Conservation (phyloP, 2,797 vertebrate species). For the Hephaestus fuliginosus region DNA sequence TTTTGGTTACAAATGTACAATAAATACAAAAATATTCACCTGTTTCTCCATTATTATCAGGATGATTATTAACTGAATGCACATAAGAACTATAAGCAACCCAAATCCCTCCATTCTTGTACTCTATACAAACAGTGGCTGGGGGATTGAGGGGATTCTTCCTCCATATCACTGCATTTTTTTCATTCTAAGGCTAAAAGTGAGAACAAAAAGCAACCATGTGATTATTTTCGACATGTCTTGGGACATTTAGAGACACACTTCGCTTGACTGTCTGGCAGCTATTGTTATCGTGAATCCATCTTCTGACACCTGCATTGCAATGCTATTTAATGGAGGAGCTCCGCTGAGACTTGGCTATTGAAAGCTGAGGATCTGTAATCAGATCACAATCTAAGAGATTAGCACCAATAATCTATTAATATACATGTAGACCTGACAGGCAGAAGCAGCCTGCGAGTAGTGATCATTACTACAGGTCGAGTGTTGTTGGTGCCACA, state of each 20-base stretch:
- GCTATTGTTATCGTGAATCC: slow-evolving; percentile 13
- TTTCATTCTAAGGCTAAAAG: slow-evolving; percentile 67
- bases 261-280: slow-evolving; percentile 2
- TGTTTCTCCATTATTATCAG: slow-evolving; percentile 44
- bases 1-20: slow-evolving; percentile 82
- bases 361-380: slow-evolving; percentile 5
- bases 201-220: slow-evolving; percentile 43
- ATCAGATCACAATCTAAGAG: slow-evolving; percentile 9
- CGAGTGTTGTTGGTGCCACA: not conserved
- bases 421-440: slow-evolving; percentile 19
- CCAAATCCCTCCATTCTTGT: slow-evolving; percentile 20
- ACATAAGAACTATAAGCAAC: slow-evolving; percentile 36
- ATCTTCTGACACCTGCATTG: slow-evolving; percentile 1
- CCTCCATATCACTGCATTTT: slow-evolving; percentile 21
- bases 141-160: slow-evolving; percentile 19
- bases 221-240: slow-evolving; percentile 27
- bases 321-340: not conserved
- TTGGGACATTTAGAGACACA: not conserved
- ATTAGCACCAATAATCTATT: slow-evolving; percentile 51
- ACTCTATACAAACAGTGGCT: slow-evolving; percentile 36
- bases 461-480: not conserved
- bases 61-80: slow-evolving; percentile 42
- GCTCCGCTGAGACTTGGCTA: not conserved
- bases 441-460: not conserved
- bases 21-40: slow-evolving; percentile 84